Evolutionary conservation across 2,113 vertebrate species (phyloP), one percentile per base, ranked within the genome.

Genomic region (Perccottus glenii): DNA sequence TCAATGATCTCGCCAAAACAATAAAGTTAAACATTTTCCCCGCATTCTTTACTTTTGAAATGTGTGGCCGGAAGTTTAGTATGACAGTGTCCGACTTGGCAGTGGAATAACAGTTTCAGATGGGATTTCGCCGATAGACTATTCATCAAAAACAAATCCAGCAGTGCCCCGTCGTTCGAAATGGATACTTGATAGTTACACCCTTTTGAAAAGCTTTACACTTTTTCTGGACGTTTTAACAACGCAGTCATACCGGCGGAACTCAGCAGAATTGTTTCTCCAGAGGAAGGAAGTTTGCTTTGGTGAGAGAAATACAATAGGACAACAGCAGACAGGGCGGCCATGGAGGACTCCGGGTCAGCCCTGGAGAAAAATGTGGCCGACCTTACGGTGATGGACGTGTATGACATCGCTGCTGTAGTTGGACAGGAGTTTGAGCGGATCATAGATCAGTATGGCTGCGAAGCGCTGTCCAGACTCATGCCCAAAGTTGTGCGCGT

Each of bases 381-480:
- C 7, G 97, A 99, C 83, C 93, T 98, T 85, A 98, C 95, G 8
- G 97, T 98, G 56, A 98, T 97, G 95, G 96, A 99, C 85, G 96
- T 99, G 66, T 99, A 99, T 75, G 96, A 98, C 84, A 97, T 99
- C 80, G 97, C 97, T 51, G 95, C 97, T 44, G 92, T 95, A 67
- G 96, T 99, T 88, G 97, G 96, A 65, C 96, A 98, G 84, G 97
- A 99, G 94, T 98, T 99, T 77, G 97, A 99, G 93, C 91, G 96
- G 61, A 94, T 99, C 75, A 97, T 98, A 49, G 97, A 98, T 51
- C 95, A 94, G 89, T 94, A 97, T 82, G 97, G 97, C 86, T 97
- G 96, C 89, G 96, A 98, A 91, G 93, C 94, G 77, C 93, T 98
- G 84, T 94, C 94, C 64, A 84, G 95, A 43, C 95, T 99, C 9